Evolutionary conservation across 2,113 vertebrate species (phyloP).

Genomic region (Pteropus alecto): DNA sequence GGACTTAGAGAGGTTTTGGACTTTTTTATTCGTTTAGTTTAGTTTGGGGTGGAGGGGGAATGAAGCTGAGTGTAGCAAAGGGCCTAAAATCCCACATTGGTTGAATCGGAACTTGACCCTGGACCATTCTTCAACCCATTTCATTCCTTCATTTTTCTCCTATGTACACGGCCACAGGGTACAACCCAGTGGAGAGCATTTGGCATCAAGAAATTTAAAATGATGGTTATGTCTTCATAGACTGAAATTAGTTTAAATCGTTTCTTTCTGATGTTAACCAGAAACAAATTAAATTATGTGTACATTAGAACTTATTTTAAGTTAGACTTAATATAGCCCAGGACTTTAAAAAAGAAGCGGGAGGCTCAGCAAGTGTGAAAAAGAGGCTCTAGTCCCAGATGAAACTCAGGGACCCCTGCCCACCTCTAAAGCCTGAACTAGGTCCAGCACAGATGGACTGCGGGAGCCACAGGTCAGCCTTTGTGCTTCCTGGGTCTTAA

Average conservation of each 20-base stretch:
- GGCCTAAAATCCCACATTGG: neutral
- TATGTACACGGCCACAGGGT: fast-evolving
- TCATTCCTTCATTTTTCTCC: neutral
- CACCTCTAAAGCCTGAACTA: neutral
- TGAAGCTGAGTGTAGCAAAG: neutral
- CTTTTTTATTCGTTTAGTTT: neutral
- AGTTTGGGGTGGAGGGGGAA: neutral
- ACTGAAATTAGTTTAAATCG: neutral
- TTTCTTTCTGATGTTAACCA: slow-evolving; percentile 29
- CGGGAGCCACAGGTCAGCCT: neutral
- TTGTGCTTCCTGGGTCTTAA: neutral
- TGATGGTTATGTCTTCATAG: neutral
- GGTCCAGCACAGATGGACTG: neutral
- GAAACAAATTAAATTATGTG: neutral
- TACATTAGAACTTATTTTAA: neutral
- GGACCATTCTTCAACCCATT: neutral
- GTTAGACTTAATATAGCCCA: neutral
- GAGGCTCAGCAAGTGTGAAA: neutral
- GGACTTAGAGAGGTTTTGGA: neutral
- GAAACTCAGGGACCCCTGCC: neutral
- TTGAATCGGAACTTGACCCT: neutral
- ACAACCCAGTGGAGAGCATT: neutral
- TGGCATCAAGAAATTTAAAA: neutral
- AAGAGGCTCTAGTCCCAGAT: neutral
- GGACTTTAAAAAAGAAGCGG: neutral